A percentile compares a stretch with the other conserved stretches of the same genome.
Conservation (phyloP, 2,797 vertebrate species). For the Epinephelus coioides region DNA sequence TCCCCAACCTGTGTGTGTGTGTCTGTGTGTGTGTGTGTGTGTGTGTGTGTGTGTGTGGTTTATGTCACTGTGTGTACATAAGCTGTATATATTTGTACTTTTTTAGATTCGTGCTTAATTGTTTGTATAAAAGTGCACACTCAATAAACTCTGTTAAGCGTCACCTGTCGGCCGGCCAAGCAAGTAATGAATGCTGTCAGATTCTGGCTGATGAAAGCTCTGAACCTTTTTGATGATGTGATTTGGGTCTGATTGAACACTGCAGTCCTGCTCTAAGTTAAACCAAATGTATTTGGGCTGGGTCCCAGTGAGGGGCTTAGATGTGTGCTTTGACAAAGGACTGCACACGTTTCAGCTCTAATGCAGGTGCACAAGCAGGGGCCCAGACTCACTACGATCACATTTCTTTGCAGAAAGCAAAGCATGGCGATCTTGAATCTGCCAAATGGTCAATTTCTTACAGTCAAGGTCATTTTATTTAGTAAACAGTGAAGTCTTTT, state of each 20-base stretch:
- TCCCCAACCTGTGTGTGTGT: slow-evolving; percentile 32
- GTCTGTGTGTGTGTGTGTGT: slow-evolving; percentile 25
- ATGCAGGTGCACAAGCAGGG: slow-evolving; percentile 37
- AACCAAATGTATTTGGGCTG: slow-evolving; percentile 78
- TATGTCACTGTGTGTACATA: background rate
- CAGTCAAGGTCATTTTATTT: slow-evolving; percentile 9
- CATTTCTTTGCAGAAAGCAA: slow-evolving; percentile 25
- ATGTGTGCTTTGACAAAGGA: slow-evolving; percentile 44
- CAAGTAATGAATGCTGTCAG: slow-evolving; percentile 27
- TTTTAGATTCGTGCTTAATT: slow-evolving; percentile 5
- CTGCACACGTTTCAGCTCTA: slow-evolving; percentile 30
- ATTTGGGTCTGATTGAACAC: slow-evolving; percentile 53
- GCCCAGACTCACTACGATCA: slow-evolving; percentile 13
- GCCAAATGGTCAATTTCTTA: background rate
- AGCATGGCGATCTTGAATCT: slow-evolving; percentile 15
- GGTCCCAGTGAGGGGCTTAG: slow-evolving; percentile 45
- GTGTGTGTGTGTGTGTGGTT: background rate
- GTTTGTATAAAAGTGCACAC: slow-evolving; percentile 24
- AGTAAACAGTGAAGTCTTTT: slow-evolving; percentile 6
- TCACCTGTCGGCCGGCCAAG: slow-evolving; percentile 20
- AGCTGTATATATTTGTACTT: slow-evolving; percentile 6
- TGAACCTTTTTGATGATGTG: slow-evolving; percentile 27
- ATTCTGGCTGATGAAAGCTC: slow-evolving; percentile 37
- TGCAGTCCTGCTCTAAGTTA: slow-evolving; percentile 63
- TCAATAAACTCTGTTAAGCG: background rate